phyloP scores from a whole-genome alignment of 2,888 invertebrate species.

The Horisme vitalbata region DNA sequence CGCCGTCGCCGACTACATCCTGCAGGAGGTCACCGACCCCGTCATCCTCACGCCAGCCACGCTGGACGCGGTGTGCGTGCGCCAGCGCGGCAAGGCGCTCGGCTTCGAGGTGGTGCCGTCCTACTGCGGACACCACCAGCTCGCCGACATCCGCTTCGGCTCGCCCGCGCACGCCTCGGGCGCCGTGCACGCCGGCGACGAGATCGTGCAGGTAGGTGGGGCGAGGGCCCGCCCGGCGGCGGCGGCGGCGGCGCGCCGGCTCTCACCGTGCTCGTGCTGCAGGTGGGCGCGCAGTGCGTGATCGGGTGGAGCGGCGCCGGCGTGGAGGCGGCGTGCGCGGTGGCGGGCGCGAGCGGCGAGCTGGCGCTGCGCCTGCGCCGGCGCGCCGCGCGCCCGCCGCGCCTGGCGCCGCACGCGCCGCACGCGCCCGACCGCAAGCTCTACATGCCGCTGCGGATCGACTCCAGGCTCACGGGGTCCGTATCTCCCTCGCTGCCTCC shows the following conservation, averaged over 20 bases:
- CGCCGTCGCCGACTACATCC: conserved; percentile 90
- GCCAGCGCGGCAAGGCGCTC: conserved; percentile 93
- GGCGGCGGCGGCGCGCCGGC: too few species aligned
- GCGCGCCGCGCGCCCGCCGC: conserved; percentile 42
- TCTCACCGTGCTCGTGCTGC: conserved; percentile 2
- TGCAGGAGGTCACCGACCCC: conserved; percentile 91
- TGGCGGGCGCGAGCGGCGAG: conserved; percentile 41
- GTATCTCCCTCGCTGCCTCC: neutral
- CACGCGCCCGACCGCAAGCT: conserved; percentile 21
- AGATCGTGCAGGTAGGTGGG: conserved; percentile 92
- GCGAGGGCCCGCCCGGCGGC: too few species aligned
- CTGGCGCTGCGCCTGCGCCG: conserved; percentile 50
- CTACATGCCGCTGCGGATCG: conserved; percentile 20
- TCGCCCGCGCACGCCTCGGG: conserved; percentile 96
- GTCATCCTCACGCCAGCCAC: conserved; percentile 95
- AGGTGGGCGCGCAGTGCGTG: conserved; percentile 63
- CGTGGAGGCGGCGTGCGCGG: conserved; percentile 36
- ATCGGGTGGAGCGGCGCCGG: conserved; percentile 60
- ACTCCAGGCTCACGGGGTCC: conserved; percentile 8
- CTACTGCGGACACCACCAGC: conserved; percentile 88
- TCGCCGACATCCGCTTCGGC: conserved; percentile 94
- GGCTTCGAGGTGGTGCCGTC: conserved; percentile 95
- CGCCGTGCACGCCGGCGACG: conserved; percentile 95
- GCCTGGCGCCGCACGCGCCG: conserved; percentile 33
- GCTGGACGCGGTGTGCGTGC: conserved; percentile 93